Evolutionary conservation across 37 sponge, comb jelly and placozoan genomes (phyloP), one percentile per base, ranked within the genome.

Genomic region (Aphrocallistes beatrix): DNA sequence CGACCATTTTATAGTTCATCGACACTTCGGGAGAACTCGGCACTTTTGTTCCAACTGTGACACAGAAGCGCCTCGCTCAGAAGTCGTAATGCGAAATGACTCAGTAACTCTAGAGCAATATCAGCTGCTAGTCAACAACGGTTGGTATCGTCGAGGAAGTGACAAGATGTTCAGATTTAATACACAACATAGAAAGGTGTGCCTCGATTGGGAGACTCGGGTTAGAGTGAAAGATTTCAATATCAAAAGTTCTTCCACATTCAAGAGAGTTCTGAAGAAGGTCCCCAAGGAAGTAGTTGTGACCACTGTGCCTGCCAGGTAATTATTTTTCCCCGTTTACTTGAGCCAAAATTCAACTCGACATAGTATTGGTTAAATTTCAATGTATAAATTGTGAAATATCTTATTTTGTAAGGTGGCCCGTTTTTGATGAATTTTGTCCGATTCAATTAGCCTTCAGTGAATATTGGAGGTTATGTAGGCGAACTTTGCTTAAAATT

Each of bases 61-160:
- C 36, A 38, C 8, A 1, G 84, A 83, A 1, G 37, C 37, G 1
- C 49, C 60, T 16, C 39, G 40, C 8, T 39, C 82, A 1, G 69
- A 39, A 8, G 32, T 87, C 0, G 51, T 87, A 36, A 87, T 39
- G 82, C 48, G 82, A 37, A 23, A 21, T 16, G 45, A 47, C 48
- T 39, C 42, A 1, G 28, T 87, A 69, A 36, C 83, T 0, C 83
- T 45, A 1, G 36, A 30, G 48, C 83, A 81, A 28, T 87, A 85
- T 13, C 84, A 87, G 69, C 36, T 36, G 36, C 51, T 87, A 38
- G 50, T 85, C 10, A 49, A 87, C 37, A 28, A 83, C 38, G 88
- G 88, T 32, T 87, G 88, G 88, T 87, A 82, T 25, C 84, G 88
- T 1, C 38, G 88, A 23, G 88, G 88, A 1, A 84, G 84, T 40